Conservation (phyloP, 2,113 vertebrate species). For the Psittacula cyanocephala region DNA sequence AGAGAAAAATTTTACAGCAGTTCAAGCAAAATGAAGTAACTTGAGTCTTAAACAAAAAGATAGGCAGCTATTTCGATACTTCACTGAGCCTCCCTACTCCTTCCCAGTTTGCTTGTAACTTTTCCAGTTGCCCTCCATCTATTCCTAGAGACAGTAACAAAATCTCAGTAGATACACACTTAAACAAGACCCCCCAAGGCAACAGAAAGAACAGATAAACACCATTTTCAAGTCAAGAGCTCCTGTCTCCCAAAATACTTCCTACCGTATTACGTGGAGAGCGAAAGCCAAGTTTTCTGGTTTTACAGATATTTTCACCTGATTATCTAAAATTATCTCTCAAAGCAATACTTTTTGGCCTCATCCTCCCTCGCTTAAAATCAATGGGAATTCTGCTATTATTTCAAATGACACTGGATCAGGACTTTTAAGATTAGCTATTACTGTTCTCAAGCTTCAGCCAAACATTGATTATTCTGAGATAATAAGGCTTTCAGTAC, state of each 20-base stretch:
- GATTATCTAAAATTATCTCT: background rate
- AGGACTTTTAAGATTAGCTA: conserved; percentile 27
- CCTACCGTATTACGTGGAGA: accelerated
- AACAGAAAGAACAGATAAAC: background rate
- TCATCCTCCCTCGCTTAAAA: background rate
- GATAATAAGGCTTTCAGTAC: conserved; percentile 40
- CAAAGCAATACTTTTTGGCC: background rate
- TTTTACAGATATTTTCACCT: background rate
- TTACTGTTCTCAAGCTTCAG: conserved; percentile 31
- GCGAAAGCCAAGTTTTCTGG: background rate
- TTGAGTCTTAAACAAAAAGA: background rate
- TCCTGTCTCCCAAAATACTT: background rate
- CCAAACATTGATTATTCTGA: conserved; percentile 61
- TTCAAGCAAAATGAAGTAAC: background rate
- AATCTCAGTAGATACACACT: background rate
- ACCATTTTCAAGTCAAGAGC: background rate
- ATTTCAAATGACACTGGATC: conserved; percentile 36
- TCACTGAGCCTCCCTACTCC: background rate
- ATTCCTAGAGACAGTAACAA: background rate
- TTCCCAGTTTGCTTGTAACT: background rate
- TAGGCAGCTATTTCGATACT: background rate
- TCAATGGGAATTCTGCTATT: conserved; percentile 18
- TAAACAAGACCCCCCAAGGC: background rate
- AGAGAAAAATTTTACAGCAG: background rate
- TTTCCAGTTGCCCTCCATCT: background rate